A percentile compares a stretch with the other conserved stretches of the same genome.
These are phyloP conservation scores for Apamea sordens DNA, from an alignment of 2,888 invertebrate species.

Conservation along the genomic window DNA sequence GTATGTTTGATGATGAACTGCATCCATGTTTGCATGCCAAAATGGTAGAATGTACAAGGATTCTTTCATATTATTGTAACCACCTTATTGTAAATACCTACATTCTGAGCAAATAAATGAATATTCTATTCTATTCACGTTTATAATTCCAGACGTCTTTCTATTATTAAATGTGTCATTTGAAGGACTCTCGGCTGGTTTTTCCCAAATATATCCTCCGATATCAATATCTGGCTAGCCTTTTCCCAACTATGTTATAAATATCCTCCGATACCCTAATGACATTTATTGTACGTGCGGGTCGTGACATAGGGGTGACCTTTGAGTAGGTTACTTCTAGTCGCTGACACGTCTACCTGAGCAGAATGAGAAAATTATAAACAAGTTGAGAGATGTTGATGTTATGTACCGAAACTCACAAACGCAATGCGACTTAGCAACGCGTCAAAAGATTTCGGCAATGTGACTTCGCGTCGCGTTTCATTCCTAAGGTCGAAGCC, in stretches of 20 bases:
- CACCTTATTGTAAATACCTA: no score
- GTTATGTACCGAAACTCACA: neutral
- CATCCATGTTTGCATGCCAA: no score
- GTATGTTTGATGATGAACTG: no score
- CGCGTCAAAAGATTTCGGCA: neutral
- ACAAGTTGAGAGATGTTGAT: no score
- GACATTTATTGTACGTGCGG: neutral
- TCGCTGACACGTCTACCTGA: neutral
- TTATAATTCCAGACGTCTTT: neutral
- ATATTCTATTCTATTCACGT: neutral
- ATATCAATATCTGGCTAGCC: neutral
- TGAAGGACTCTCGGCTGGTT: neutral
- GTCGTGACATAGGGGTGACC: neutral
- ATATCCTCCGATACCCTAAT: neutral
- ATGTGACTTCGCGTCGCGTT: neutral
- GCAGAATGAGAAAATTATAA: neutral
- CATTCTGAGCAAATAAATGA: no score
- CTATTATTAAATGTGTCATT: neutral
- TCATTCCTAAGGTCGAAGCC: constrained; percentile 4
- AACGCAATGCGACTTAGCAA: neutral
- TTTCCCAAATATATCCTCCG: neutral
- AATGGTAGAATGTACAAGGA: no score
- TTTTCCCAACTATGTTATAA: no score
- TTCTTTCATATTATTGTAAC: no score
- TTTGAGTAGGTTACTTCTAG: neutral